These are phyloP conservation scores for Crocidura indochinensis DNA, from an alignment of 2,797 vertebrate genomes.

Conservation along the genomic window DNA sequence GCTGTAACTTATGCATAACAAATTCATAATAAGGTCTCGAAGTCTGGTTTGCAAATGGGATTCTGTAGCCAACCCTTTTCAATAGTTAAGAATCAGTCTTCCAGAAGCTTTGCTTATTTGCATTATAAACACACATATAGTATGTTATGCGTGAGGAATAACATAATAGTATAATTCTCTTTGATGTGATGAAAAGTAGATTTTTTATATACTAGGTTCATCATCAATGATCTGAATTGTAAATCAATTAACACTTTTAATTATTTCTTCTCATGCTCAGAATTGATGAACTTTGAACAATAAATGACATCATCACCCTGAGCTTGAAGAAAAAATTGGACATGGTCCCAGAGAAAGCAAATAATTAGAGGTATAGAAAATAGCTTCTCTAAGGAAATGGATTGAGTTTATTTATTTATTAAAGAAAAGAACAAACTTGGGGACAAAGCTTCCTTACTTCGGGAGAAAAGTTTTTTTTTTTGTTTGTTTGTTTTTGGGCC, in stretches of 20 bases:
- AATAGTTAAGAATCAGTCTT: slow-evolving; percentile 19
- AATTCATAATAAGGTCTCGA: slow-evolving; percentile 50
- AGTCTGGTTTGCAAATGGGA: slow-evolving; percentile 20
- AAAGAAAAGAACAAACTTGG: slow-evolving; percentile 12
- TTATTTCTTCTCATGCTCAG: slow-evolving; percentile 43
- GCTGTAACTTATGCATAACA: slow-evolving; percentile 53
- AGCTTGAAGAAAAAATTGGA: slow-evolving; percentile 53
- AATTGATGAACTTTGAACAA: slow-evolving; percentile 14
- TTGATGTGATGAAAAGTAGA: slow-evolving; percentile 1
- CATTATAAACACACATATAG: not conserved
- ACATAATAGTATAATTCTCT: not conserved
- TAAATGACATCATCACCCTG: not conserved
- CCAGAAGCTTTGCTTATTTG: slow-evolving; percentile 16
- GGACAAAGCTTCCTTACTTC: not conserved
- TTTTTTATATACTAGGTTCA: too few species aligned
- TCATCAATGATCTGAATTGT: not conserved
- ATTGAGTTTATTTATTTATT: slow-evolving; percentile 24
- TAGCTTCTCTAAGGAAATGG: slow-evolving; percentile 41
- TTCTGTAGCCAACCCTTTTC: slow-evolving; percentile 3
- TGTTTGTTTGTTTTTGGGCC: too few species aligned
- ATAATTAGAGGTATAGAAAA: slow-evolving; percentile 27
- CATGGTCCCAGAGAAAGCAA: not conserved
- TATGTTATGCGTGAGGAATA: not conserved
- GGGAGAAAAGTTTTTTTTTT: not conserved
- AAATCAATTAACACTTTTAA: not conserved